Evolutionary conservation across 2,113 vertebrate genomes (phyloP).

Genomic region (Ia io): DNA sequence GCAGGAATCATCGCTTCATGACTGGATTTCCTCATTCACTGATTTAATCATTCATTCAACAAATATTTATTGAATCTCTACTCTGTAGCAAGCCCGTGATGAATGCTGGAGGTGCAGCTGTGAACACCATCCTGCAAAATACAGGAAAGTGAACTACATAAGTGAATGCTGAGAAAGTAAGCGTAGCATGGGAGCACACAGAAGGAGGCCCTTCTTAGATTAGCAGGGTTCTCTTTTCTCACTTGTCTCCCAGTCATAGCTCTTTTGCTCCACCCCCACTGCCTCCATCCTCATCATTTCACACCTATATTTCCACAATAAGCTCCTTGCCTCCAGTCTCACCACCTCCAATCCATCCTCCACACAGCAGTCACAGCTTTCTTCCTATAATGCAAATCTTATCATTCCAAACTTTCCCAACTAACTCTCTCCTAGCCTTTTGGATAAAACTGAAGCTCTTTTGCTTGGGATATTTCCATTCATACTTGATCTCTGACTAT

Average conservation of each 20-base stretch:
- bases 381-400: neutral
- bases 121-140: neutral
- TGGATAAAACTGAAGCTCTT: neutral
- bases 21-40: neutral
- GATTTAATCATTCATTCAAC: constrained; percentile 1
- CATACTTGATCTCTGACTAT: neutral
- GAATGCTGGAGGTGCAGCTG: neutral
- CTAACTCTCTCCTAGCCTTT: neutral
- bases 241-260: neutral
- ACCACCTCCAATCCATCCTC: neutral
- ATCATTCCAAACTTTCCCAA: neutral
- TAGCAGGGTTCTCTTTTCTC: neutral
- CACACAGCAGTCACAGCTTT: neutral
- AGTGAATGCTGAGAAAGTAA: neutral
- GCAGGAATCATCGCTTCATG: neutral
- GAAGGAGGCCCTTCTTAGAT: neutral
- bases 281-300: neutral
- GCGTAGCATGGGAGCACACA: neutral
- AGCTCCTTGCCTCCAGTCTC: neutral
- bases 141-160: neutral
- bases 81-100: neutral
- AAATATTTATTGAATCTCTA: neutral
- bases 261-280: neutral
- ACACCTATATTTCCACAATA: neutral
- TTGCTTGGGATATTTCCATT: neutral